Evolutionary conservation across 2,113 vertebrate species (phyloP).

Genomic region (Ceyx melanurus): DNA sequence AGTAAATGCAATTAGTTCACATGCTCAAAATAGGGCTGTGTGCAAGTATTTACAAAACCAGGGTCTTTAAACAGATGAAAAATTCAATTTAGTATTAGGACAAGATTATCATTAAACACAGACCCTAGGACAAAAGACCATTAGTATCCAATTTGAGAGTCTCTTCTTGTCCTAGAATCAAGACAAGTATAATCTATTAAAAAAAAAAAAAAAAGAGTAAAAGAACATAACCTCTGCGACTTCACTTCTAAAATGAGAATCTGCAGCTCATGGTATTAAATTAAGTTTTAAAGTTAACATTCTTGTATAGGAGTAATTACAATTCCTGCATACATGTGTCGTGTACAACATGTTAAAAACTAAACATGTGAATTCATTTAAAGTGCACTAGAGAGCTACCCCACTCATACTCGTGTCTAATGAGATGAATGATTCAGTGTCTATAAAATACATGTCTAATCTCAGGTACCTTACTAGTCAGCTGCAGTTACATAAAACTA

Average conservation of each 20-base stretch:
- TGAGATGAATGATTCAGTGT: constrained; percentile 62
- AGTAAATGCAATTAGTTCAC: neutral
- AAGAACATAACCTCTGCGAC: neutral
- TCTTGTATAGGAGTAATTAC: neutral
- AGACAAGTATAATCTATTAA: neutral
- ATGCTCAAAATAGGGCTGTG: neutral
- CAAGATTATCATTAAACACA: neutral
- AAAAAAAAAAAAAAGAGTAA: neutral
- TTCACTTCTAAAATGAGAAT: neutral
- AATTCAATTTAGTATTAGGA: neutral
- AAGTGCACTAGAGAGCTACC: constrained; percentile 48
- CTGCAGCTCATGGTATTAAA: neutral
- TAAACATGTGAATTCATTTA: constrained; percentile 63
- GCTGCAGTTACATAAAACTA: constrained; percentile 23
- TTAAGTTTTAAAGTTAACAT: neutral
- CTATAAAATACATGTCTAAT: constrained; percentile 40
- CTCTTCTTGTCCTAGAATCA: neutral
- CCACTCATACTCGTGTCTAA: constrained; percentile 6
- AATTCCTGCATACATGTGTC: neutral
- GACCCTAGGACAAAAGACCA: neutral
- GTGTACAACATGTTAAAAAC: neutral
- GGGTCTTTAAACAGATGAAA: neutral
- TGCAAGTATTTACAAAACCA: neutral
- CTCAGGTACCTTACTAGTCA: constrained; percentile 22
- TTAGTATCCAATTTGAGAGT: neutral